Evolutionary conservation across 2,113 vertebrate species (phyloP).

Genomic region (Girardinichthys multiradiatus): DNA sequence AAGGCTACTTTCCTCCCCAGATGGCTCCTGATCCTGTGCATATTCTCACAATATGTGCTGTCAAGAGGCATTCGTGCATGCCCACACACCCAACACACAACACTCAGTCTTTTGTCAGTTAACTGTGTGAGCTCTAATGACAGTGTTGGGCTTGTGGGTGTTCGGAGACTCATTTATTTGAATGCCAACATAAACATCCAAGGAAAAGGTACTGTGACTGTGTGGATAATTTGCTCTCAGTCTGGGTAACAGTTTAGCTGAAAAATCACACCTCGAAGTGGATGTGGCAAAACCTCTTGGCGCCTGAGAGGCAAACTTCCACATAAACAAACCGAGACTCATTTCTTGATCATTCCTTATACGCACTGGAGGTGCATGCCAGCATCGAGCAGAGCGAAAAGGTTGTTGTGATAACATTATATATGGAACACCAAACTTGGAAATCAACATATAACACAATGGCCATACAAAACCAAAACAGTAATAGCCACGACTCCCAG

Average conservation of each 20-base stretch:
- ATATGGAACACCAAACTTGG: no score
- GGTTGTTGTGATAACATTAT: no score
- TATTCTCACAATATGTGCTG: slow-evolving; percentile 36
- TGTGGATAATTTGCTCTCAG: slow-evolving; percentile 60
- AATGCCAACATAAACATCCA: slow-evolving; percentile 59
- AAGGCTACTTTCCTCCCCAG: slow-evolving; percentile 27
- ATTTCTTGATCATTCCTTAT: slow-evolving; percentile 18
- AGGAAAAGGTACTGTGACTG: slow-evolving; percentile 35
- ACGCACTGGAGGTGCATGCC: background rate
- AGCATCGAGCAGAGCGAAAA: no score
- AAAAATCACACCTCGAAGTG: slow-evolving; percentile 30
- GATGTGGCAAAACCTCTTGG: slow-evolving; percentile 56
- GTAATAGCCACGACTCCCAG: no score
- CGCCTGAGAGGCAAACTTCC: slow-evolving; percentile 48
- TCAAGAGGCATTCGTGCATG: slow-evolving; percentile 23
- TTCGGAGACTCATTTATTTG: slow-evolving; percentile 46
- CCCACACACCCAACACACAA: slow-evolving; percentile 37
- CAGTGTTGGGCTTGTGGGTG: slow-evolving; percentile 54
- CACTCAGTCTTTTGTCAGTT: slow-evolving; percentile 35
- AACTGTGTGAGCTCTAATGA: slow-evolving; percentile 55
- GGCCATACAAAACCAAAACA: no score
- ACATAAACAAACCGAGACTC: slow-evolving; percentile 46
- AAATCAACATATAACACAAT: no score
- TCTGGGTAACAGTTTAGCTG: slow-evolving; percentile 53
- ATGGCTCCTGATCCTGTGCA: slow-evolving; percentile 20